Evolutionary conservation across 1,140 invertebrate genomes (phyloP), one percentile per base, ranked within the genome.

Genomic region (Leucophenga varia): DNA sequence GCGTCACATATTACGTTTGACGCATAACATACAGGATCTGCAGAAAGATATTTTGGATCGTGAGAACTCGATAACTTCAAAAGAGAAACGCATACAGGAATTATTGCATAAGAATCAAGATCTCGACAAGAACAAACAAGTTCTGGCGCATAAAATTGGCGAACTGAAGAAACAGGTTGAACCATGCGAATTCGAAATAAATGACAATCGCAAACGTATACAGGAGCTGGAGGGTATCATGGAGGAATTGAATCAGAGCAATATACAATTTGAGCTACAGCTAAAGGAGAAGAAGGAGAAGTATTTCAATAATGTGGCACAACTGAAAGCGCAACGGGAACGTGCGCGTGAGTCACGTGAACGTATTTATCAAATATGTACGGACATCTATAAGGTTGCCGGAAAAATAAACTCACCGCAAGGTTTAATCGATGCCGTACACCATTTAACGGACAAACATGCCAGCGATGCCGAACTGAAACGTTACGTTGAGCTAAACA

Each of bases 101-200:
- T 73, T 94, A 45, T 88, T 91, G 68, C 83, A 86, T 40, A 90
- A 86, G 60, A 94, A 93, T 63, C 86, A 91, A 61, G 90, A 94
- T 72, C 68, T 95, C 43, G 91, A 95, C 63, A 95, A 95, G 68
- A 91, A 88, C 57, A 93, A 91, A 69, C 93, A 91, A 74, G 89
- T 95, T 10, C 74, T 94, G 13, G 90, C 92, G 59, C 91, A 92
- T 61, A 93, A 93, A 76, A 91, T 95, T 22, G 84, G 85, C 32
- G 91, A 94, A 70, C 67, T 93, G 8, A 89, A 91, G 68, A 82
- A 84, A 77, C 85, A 93, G 76, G 89, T 94, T 58, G 87, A 93
- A 61, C 90, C 90, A 1, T 81, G 87, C 49, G 89, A 93, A 55
- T 76, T 80, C 30, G 84, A 86, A 58, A 93, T 94, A 34, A 84